phyloP scores from a whole-genome alignment of 2,888 invertebrate genomes.

The Ennomos erosarius region DNA sequence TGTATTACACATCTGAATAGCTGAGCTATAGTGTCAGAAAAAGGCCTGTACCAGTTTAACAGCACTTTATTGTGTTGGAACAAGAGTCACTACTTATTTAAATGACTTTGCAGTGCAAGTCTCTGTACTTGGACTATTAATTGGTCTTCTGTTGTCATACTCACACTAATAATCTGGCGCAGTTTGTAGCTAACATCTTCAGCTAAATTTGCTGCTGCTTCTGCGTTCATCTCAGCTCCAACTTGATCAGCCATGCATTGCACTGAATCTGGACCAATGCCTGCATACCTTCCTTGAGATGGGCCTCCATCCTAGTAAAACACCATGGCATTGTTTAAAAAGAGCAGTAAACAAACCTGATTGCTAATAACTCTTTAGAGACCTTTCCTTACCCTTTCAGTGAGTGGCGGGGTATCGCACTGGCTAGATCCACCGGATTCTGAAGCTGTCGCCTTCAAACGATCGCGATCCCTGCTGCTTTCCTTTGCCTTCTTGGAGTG shows the following conservation, averaged over 20 bases:
- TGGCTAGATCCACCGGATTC: constrained; percentile 81
- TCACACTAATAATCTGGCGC: constrained; percentile 78
- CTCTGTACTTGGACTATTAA: too few species aligned
- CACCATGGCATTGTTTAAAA: neutral
- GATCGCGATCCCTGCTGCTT: constrained; percentile 73
- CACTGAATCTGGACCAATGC: constrained; percentile 75
- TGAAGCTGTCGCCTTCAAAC: constrained; percentile 71
- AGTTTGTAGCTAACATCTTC: constrained; percentile 83
- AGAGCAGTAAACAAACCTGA: neutral
- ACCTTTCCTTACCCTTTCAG: constrained; percentile 66
- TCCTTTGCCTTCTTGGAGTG: constrained; percentile 66
- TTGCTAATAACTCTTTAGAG: too few species aligned
- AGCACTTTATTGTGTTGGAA: too few species aligned
- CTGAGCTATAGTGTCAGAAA: too few species aligned
- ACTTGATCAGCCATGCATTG: constrained; percentile 78
- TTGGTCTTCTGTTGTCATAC: constrained; percentile 34
- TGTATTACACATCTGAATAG: too few species aligned
- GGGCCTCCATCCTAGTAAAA: constrained; percentile 65
- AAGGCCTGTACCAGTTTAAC: too few species aligned
- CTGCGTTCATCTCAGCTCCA: constrained; percentile 68
- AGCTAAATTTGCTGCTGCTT: constrained; percentile 76
- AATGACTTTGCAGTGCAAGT: too few species aligned
- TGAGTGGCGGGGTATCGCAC: constrained; percentile 77
- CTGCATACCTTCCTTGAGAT: constrained; percentile 78
- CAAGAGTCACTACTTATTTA: too few species aligned